Conservation (phyloP, 2,797 vertebrate genomes). For the Oreonectes daqikongensis region DNA sequence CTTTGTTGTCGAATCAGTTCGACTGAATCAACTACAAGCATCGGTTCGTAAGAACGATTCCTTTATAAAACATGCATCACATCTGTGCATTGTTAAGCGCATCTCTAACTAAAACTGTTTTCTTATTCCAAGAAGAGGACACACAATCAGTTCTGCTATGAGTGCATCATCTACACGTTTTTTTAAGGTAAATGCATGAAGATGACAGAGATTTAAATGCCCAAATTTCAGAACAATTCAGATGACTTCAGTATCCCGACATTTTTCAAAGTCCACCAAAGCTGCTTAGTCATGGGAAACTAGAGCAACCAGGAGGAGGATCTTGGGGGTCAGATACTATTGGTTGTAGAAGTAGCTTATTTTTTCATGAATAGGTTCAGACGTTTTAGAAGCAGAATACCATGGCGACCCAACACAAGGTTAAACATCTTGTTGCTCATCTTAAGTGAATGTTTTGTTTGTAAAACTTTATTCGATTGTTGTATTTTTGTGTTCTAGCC, state of each 20-base stretch:
- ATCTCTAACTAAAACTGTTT: too few relatives aligned
- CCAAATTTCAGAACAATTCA: not conserved
- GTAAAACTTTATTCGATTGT: not conserved
- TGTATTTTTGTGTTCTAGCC: conserved; percentile 76
- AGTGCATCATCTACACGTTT: conserved; percentile 63
- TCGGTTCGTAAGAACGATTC: not conserved
- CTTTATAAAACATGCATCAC: not conserved
- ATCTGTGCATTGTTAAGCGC: not conserved
- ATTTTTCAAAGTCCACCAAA: conserved; percentile 29
- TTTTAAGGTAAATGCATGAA: conserved; percentile 69
- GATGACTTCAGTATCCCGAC: conserved; percentile 54
- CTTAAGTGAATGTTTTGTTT: not conserved
- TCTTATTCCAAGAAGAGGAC: not conserved
- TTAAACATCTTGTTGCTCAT: conserved; percentile 55
- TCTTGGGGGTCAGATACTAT: conserved; percentile 61
- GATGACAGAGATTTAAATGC: not conserved
- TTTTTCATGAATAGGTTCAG: conserved; percentile 41
- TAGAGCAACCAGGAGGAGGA: conserved; percentile 72
- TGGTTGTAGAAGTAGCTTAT: conserved; percentile 65
- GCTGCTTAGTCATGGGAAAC: conserved; percentile 71
- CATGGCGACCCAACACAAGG: conserved; percentile 77
- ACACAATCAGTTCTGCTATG: conserved; percentile 61
- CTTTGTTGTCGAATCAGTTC: not conserved
- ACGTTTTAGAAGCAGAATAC: conserved; percentile 27
- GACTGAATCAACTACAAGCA: not conserved